Conservation (phyloP, 2,797 vertebrate genomes). For the Pteronotus mesoamericanus region DNA sequence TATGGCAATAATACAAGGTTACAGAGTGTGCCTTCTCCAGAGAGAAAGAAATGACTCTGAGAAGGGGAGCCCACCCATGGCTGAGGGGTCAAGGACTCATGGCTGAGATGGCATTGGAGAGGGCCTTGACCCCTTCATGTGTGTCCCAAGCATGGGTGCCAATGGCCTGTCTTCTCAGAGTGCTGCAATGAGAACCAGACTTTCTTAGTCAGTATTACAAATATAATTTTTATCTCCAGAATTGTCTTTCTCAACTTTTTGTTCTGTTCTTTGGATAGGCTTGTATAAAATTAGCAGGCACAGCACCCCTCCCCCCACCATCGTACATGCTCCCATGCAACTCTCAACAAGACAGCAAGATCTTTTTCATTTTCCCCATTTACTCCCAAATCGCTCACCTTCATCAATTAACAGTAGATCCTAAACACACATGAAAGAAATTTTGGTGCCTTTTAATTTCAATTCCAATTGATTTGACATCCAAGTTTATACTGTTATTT, state of each 20-base stretch:
- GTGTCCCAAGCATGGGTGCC: background rate
- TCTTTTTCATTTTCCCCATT: background rate
- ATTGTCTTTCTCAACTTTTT: background rate
- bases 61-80: background rate
- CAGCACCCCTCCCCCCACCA: background rate
- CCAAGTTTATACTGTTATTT: conserved; percentile 72
- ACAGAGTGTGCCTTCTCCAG: too few species aligned
- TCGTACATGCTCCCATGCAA: rapidly evolving
- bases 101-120: background rate
- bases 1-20: background rate
- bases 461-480: conserved; percentile 69
- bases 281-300: background rate
- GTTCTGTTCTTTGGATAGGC: background rate
- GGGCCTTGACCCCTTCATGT: too few species aligned
- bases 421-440: conserved; percentile 17
- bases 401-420: conserved; percentile 51
- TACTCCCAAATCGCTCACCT: conserved; percentile 56
- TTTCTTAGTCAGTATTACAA: background rate
- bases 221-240: background rate
- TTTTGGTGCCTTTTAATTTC: conserved; percentile 67
- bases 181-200: background rate
- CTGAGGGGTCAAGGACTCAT: rapidly evolving
- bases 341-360: background rate
- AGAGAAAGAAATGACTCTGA: background rate
- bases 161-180: rapidly evolving